These are phyloP conservation scores for Odocoileus virginianus DNA, from an alignment of 2,113 vertebrate genomes.

Conservation along the genomic window DNA sequence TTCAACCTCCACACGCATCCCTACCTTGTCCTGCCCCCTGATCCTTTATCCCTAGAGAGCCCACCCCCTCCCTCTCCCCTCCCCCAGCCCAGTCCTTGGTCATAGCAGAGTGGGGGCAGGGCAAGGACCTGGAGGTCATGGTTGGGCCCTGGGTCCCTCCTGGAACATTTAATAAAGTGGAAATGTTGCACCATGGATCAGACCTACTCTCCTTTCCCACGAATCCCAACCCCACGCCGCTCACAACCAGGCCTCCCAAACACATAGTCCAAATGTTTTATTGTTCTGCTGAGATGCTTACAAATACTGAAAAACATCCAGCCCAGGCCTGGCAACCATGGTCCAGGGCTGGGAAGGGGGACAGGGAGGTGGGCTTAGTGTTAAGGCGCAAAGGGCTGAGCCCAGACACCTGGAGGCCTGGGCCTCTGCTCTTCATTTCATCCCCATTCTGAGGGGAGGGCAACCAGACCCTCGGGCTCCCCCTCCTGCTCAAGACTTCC, in stretches of 20 bases:
- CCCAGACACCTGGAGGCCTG: background rate
- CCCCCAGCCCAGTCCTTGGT: background rate
- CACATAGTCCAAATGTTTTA: conserved; percentile 70
- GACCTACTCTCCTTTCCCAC: rapidly evolving
- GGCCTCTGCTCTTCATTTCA: background rate
- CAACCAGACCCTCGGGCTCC: background rate
- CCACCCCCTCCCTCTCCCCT: too few species aligned
- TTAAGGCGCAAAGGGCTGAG: conserved; percentile 66
- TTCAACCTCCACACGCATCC: background rate
- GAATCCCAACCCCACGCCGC: rapidly evolving
- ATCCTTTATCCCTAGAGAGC: too few species aligned
- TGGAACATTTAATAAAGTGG: background rate
- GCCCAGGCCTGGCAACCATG: background rate
- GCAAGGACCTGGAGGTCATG: background rate
- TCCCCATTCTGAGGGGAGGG: background rate
- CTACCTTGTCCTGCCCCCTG: too few species aligned
- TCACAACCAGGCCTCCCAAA: background rate
- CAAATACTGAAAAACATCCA: conserved; percentile 65
- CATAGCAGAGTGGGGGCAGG: rapidly evolving
- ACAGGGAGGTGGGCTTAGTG: conserved; percentile 54
- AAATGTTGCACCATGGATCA: background rate
- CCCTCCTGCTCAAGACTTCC: background rate
- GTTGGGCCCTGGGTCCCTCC: background rate
- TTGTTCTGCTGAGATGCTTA: conserved; percentile 68
- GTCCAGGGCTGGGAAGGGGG: background rate